Evolutionary conservation across 2,797 vertebrate species (phyloP), one percentile per base, ranked within the genome.

Genomic region (Leontocebus nigricollis): DNA sequence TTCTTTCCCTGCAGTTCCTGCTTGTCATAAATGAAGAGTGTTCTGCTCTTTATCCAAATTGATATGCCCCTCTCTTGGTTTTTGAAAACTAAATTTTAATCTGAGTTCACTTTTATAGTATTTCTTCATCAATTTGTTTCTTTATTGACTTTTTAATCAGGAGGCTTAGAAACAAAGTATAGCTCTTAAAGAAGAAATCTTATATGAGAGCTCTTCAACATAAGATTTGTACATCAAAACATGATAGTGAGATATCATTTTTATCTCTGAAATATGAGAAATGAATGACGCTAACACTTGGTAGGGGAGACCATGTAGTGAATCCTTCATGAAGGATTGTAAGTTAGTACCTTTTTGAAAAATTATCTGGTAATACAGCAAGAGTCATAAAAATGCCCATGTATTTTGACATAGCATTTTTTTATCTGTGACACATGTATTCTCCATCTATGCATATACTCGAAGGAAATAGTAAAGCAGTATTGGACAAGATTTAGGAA

Each of bases 131-230:
- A 59, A 2, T 82, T 88, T 82, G 15, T 81, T 93, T 92, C 72
- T 48, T 73, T 85, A 14, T 85, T 91, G 52, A 41, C 41, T 88
- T 94, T 86, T 89, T 83, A 87, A 95, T 94, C 75, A 85, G 80
- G 59, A 91, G 22, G 46, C 80, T 93, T 88, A 77, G 61, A 95
- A 97, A 92, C 64, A 97, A 94, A 86, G 90, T 80, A 57, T n/a
- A 76, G 41, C 33, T 92, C 59, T 59, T 41, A 79, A 72, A 85
- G 83, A 77, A 95, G 70, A 93, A 95, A 75, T 86, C 26, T 26
- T 77, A 55, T 19, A 44, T 44, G 80, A 83, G 48, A 92, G n/a
- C 76, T 72, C 67, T 93, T 91, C 33, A 72, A 83, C 75, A 6
- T 55, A 80, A 92, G 84, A 76, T 72, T 91, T 52, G 75, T 61